Conservation (phyloP, 2,113 vertebrate genomes). For the Falco punctatus region DNA sequence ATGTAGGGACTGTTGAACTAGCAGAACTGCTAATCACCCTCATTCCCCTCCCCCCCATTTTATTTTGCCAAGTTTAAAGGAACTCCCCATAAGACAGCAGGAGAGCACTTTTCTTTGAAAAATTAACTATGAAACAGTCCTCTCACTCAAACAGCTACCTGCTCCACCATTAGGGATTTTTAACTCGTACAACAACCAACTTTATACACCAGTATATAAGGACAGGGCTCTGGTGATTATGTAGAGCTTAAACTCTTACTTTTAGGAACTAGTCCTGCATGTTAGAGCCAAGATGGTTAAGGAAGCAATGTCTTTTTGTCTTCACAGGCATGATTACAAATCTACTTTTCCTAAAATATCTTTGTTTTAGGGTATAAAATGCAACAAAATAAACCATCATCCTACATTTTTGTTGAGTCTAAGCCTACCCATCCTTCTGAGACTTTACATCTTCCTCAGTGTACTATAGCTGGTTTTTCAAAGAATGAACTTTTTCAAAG, state of each 20-base stretch:
- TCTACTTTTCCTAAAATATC: not conserved
- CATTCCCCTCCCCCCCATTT: not conserved
- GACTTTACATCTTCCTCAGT: not conserved
- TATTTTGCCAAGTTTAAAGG: not conserved
- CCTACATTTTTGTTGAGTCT: not conserved
- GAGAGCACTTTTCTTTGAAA: not conserved
- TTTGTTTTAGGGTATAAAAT: not conserved
- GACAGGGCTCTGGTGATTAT: not conserved
- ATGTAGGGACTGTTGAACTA: rapidly evolving
- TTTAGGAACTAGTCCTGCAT: not conserved
- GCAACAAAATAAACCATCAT: not conserved
- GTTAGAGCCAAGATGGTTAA: not conserved
- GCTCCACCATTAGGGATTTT: not conserved
- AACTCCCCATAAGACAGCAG: not conserved
- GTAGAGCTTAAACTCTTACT: not conserved
- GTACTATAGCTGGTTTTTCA: not conserved
- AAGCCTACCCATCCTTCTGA: not conserved
- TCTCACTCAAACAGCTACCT: not conserved
- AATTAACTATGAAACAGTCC: not conserved
- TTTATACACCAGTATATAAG: not conserved
- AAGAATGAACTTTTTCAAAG: not conserved
- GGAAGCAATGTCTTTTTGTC: not conserved
- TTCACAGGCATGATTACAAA: not conserved
- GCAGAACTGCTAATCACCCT: not conserved
- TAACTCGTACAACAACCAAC: not conserved